These are phyloP conservation scores for Sepioteuthis lessoniana DNA, from an alignment of 2,888 invertebrate genomes.

Conservation along the genomic window DNA sequence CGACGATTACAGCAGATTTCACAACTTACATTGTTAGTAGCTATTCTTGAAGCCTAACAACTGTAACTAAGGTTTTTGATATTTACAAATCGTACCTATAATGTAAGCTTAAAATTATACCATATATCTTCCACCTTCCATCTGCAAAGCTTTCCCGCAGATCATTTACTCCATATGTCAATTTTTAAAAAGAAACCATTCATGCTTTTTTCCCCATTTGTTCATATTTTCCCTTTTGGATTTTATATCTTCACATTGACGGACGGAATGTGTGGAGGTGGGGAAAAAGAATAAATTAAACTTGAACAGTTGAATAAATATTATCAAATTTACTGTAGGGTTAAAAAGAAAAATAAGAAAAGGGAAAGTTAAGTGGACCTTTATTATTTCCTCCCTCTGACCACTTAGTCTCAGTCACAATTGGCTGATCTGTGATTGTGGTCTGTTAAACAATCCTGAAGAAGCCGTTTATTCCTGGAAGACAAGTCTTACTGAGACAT, in stretches of 20 bases:
- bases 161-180: background rate
- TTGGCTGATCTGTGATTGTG: constrained; percentile 6
- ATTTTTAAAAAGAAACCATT: background rate
- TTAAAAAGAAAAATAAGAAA: background rate
- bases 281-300: background rate
- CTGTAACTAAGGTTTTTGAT: too few relatives aligned
- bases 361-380: background rate
- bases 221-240: background rate
- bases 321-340: constrained; percentile 24
- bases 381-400: constrained; percentile 14
- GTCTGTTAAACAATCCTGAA: background rate
- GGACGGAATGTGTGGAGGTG: background rate
- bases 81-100: background rate
- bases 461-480: background rate
- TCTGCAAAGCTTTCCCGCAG: background rate
- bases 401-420: constrained; percentile 18
- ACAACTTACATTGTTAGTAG: too few relatives aligned
- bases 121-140: background rate
- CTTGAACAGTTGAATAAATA: constrained; percentile 33
- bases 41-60: too few relatives aligned
- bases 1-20: too few relatives aligned
- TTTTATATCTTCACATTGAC: background rate
- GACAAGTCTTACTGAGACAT: background rate
- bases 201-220: background rate
- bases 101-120: background rate